These are phyloP conservation scores for Diarsia rubi DNA, from an alignment of 2,888 invertebrate genomes.

Conservation along the genomic window DNA sequence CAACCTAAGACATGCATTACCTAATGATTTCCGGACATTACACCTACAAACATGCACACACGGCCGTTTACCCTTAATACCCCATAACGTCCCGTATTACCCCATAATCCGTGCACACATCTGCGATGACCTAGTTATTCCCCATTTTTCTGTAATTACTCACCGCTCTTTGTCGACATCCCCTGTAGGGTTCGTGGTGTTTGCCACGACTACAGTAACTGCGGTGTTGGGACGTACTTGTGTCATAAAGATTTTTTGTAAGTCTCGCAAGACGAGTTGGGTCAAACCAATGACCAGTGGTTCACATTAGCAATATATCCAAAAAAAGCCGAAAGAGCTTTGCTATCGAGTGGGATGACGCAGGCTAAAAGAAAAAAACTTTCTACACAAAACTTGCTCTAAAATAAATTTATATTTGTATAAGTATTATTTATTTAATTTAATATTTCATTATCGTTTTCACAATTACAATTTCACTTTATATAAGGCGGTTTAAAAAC, in stretches of 20 bases:
- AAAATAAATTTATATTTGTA: too few species aligned
- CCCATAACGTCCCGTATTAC: conserved; percentile 43
- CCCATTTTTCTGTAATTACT: conserved; percentile 90
- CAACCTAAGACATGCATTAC: conserved; percentile 21
- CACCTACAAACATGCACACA: conserved; percentile 22
- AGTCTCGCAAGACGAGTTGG: not conserved
- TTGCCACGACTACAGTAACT: conserved; percentile 59
- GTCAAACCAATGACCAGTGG: not conserved
- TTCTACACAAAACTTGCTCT: too few species aligned
- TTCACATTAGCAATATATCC: not conserved
- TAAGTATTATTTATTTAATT: too few species aligned
- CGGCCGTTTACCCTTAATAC: conserved; percentile 37
- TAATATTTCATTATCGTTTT: not conserved
- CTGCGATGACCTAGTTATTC: conserved; percentile 85
- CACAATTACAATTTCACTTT: not conserved
- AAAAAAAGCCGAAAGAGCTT: not conserved
- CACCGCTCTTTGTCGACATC: conserved; percentile 85
- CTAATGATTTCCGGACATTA: conserved; percentile 35
- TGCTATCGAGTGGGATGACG: not conserved
- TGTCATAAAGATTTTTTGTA: not conserved
- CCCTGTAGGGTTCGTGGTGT: conserved; percentile 74
- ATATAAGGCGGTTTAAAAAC: not conserved
- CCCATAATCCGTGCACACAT: conserved; percentile 75
- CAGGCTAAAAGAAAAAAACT: too few species aligned
- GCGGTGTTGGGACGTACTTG: not conserved